Evolutionary conservation across 2,888 invertebrate genomes (phyloP).

Genomic region (Papilio elwesi): DNA sequence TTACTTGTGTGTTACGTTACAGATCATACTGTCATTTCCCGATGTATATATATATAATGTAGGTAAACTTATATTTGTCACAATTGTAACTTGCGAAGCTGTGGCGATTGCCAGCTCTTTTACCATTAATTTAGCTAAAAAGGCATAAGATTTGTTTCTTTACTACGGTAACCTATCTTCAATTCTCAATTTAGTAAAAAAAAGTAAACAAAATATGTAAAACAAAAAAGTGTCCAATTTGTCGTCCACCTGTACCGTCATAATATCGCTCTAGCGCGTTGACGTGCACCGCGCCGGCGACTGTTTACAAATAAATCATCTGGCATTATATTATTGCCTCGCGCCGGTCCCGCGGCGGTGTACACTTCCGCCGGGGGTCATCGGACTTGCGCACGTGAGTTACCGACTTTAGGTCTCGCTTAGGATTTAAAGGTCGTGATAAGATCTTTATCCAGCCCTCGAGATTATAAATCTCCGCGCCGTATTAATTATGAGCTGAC

Average conservation of each 20-base stretch:
- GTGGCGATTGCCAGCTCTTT: no score
- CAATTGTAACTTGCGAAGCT: no score
- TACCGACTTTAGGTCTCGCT: slow-evolving; percentile 35
- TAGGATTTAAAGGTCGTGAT: slow-evolving; percentile 37
- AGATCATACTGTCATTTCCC: no score
- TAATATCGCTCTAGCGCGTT: slow-evolving; percentile 68
- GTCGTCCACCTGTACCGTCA: slow-evolving; percentile 40
- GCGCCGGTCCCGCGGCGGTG: slow-evolving; percentile 35
- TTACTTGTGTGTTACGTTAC: no score
- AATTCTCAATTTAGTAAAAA: no score
- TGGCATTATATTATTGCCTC: slow-evolving; percentile 49
- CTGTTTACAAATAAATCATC: slow-evolving; percentile 84
- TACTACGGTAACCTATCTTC: no score
- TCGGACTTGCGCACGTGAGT: slow-evolving; percentile 38
- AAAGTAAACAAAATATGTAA: no score
- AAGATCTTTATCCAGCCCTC: slow-evolving; percentile 24
- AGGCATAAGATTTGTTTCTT: no score
- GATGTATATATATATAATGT: no score
- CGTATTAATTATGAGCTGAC: slow-evolving; percentile 24
- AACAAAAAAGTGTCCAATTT: slow-evolving; percentile 12
- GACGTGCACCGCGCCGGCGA: slow-evolving; percentile 62
- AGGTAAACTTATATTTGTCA: no score
- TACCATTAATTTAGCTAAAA: no score
- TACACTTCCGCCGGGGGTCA: slow-evolving; percentile 40
- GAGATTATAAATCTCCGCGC: slow-evolving; percentile 22